phyloP scores from a whole-genome alignment of 2,113 vertebrate genomes.

The Mohoua ochrocephala region DNA sequence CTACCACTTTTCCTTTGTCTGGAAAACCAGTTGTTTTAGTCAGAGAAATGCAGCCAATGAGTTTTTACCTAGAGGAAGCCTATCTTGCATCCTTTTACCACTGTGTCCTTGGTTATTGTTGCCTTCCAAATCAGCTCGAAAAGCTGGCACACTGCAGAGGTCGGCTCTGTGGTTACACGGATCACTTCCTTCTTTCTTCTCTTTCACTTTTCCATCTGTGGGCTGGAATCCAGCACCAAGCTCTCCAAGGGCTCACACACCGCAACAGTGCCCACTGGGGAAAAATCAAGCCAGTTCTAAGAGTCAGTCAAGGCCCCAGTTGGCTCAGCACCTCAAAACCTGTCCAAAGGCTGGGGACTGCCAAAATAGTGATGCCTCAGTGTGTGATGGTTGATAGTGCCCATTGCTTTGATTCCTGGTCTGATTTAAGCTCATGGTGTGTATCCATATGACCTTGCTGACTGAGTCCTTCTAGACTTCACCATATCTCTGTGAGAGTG shows the following conservation, averaged over 20 bases:
- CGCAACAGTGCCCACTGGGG: background rate
- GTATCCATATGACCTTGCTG: background rate
- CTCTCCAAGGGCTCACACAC: background rate
- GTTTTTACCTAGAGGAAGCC: conserved; percentile 1
- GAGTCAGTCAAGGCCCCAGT: background rate
- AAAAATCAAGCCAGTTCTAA: background rate
- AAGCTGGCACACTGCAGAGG: background rate
- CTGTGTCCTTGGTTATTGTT: background rate
- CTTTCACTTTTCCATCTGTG: background rate
- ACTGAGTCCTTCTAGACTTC: background rate
- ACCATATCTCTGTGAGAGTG: background rate
- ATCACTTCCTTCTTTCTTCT: background rate
- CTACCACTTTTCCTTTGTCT: background rate
- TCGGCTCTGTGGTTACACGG: background rate
- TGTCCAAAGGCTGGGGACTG: background rate
- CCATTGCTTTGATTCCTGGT: background rate
- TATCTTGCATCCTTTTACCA: background rate
- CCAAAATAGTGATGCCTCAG: background rate
- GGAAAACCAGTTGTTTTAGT: background rate
- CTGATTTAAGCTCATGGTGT: background rate
- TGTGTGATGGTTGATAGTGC: background rate
- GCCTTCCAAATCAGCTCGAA: background rate
- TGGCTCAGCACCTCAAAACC: background rate
- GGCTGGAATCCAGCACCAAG: background rate
- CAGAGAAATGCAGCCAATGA: background rate